Conservation (phyloP, 2,113 vertebrate genomes). For the Hoplias malabaricus region DNA sequence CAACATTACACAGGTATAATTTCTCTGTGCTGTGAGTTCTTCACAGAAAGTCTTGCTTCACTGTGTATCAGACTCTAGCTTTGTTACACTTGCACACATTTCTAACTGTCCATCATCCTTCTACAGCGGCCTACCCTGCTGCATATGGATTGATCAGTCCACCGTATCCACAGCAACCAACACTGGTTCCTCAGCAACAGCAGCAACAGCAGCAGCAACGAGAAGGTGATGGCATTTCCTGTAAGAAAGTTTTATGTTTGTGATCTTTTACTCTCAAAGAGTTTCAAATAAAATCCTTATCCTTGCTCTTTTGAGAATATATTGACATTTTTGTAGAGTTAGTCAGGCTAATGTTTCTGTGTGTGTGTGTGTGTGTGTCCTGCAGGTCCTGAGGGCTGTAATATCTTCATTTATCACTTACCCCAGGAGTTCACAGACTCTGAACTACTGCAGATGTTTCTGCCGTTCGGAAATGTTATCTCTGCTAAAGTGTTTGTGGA, state of each 20-base stretch:
- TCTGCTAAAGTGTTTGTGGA: slow-evolving; percentile 96
- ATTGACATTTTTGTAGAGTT: neutral
- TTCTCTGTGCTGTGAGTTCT: neutral
- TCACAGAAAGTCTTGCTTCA: neutral
- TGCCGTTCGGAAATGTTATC: slow-evolving; percentile 95
- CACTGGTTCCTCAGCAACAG: slow-evolving; percentile 84
- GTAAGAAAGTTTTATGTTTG: slow-evolving; percentile 32
- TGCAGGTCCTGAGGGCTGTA: slow-evolving; percentile 87
- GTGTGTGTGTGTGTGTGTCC: slow-evolving; percentile 3
- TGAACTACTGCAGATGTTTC: slow-evolving; percentile 94
- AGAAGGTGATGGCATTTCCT: slow-evolving; percentile 79
- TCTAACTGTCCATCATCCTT: slow-evolving; percentile 46
- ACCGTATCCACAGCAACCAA: slow-evolving; percentile 84
- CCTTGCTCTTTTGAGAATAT: no score
- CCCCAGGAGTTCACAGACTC: slow-evolving; percentile 95
- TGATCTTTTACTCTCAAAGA: neutral
- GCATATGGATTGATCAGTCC: slow-evolving; percentile 88
- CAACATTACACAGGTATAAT: slow-evolving; percentile 74
- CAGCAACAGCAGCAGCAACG: slow-evolving; percentile 83
- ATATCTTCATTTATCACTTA: slow-evolving; percentile 98
- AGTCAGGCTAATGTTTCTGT: neutral
- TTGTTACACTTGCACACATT: slow-evolving; percentile 55
- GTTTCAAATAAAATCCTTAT: no score
- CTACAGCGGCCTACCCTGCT: slow-evolving; percentile 84
- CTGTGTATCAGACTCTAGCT: neutral